phyloP scores from a whole-genome alignment of 2,888 invertebrate genomes.

The Syrphus vitripennis region DNA sequence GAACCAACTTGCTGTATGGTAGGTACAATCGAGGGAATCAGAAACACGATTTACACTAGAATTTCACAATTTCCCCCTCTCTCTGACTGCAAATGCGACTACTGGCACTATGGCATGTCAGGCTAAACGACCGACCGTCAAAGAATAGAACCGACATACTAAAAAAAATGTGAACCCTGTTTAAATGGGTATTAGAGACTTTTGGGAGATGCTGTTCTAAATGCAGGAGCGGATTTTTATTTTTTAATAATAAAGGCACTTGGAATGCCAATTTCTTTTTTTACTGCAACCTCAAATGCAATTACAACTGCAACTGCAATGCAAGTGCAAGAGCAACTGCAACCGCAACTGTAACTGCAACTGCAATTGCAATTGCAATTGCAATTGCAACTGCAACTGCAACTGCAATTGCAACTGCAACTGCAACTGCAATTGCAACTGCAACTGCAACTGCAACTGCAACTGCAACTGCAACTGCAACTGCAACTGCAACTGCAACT shows the following conservation, averaged over 20 bases:
- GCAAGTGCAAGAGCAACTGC: too few species aligned
- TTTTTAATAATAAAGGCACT: not conserved
- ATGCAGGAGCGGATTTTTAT: not conserved
- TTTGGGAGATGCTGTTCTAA: conserved; percentile 1
- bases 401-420: too few species aligned
- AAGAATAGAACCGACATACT: conserved; percentile 13
- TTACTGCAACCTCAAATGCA: too few species aligned
- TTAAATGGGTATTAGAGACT: conserved; percentile 35
- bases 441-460: too few species aligned
- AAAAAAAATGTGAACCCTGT: conserved; percentile 30
- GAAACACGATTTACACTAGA: conserved; percentile 71
- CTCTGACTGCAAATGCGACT: not conserved
- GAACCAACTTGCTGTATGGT: not conserved
- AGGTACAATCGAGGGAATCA: conserved; percentile 53
- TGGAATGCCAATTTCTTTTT: too few species aligned
- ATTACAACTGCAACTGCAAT: too few species aligned
- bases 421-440: too few species aligned
- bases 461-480: too few species aligned
- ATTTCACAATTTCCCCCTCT: conserved; percentile 43
- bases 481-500: too few species aligned
- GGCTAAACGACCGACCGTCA: conserved; percentile 17
- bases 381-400: too few species aligned
- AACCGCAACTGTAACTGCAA: too few species aligned
- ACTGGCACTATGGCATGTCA: not conserved
- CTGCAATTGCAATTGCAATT: too few species aligned